These are phyloP conservation scores for Coelinius sp. DNA, from an alignment of 2,888 invertebrate species.

Conservation along the genomic window DNA sequence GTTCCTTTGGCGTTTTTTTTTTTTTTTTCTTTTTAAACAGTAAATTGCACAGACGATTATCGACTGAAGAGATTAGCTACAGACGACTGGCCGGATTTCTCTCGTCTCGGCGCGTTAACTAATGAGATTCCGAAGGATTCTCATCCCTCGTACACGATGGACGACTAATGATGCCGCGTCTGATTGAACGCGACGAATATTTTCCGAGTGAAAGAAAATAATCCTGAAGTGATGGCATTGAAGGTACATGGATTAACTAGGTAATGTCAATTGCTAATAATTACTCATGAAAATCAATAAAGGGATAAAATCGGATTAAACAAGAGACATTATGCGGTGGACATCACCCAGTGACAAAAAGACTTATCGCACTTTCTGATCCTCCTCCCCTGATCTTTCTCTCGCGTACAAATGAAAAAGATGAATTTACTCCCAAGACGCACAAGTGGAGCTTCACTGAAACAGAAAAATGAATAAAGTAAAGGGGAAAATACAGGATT, in stretches of 20 bases:
- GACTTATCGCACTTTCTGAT: neutral
- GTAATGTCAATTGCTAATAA: neutral
- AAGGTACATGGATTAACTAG: neutral
- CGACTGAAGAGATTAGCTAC: neutral
- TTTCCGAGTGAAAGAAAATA: neutral
- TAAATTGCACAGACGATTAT: conserved; percentile 8
- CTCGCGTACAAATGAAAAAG: neutral
- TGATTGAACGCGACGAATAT: neutral
- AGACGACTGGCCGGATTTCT: conserved; percentile 6
- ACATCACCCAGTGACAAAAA: neutral
- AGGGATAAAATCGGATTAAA: neutral
- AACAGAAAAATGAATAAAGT: conserved; percentile 6
- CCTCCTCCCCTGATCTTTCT: too few species aligned
- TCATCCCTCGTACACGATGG: neutral
- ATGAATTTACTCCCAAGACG: neutral
- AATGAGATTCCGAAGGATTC: conserved; percentile 8
- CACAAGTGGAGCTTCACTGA: neutral
- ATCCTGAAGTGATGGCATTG: neutral
- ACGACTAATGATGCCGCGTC: neutral
- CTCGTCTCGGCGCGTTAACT: neutral
- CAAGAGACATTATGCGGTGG: neutral
- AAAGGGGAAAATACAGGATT: neutral
- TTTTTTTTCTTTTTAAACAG: neutral
- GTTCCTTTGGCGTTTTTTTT: too few species aligned
- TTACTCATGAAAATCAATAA: neutral